phyloP scores from a whole-genome alignment of 1,140 invertebrate species.

The Carcinoscorpius rotundicauda region DNA sequence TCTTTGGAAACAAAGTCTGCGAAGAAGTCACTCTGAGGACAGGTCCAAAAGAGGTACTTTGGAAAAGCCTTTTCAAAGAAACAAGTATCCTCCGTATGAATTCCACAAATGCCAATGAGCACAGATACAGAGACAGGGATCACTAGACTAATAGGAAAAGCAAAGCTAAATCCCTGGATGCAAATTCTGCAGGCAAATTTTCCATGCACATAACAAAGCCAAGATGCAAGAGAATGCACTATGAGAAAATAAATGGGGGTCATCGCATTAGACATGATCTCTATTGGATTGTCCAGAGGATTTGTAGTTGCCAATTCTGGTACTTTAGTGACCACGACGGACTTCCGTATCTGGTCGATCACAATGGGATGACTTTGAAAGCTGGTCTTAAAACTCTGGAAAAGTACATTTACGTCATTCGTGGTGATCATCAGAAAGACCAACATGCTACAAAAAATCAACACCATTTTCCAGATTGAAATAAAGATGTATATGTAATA shows the following conservation, averaged over 20 bases:
- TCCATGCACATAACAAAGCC: slow-evolving; percentile 75
- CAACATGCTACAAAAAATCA: slow-evolving; percentile 59
- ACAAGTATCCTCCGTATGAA: slow-evolving; percentile 68
- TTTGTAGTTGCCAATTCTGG: slow-evolving; percentile 14
- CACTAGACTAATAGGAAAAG: slow-evolving; percentile 33
- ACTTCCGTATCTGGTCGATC: background rate
- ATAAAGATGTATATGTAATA: slow-evolving; percentile 81
- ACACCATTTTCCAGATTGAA: slow-evolving; percentile 71
- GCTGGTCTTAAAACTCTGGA: background rate
- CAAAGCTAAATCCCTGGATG: slow-evolving; percentile 52
- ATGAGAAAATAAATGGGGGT: slow-evolving; percentile 41
- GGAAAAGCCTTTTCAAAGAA: slow-evolving; percentile 74
- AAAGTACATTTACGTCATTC: slow-evolving; percentile 44
- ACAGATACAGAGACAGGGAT: slow-evolving; percentile 32
- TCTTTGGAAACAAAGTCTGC: background rate
- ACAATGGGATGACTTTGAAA: slow-evolving; percentile 4
- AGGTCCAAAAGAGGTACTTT: slow-evolving; percentile 75
- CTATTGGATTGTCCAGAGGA: slow-evolving; percentile 3
- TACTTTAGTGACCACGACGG: background rate
- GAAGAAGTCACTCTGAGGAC: slow-evolving; percentile 51
- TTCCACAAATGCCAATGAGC: slow-evolving; percentile 67
- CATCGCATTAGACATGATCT: slow-evolving; percentile 1
- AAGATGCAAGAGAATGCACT: slow-evolving; percentile 65
- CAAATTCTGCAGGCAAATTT: slow-evolving; percentile 95
- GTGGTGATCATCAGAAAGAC: slow-evolving; percentile 53